Percentiles rank a stretch among this genome's conserved stretches.
Conservation (phyloP, 2,888 invertebrate genomes). For the Pachycephus smyrnensis region DNA sequence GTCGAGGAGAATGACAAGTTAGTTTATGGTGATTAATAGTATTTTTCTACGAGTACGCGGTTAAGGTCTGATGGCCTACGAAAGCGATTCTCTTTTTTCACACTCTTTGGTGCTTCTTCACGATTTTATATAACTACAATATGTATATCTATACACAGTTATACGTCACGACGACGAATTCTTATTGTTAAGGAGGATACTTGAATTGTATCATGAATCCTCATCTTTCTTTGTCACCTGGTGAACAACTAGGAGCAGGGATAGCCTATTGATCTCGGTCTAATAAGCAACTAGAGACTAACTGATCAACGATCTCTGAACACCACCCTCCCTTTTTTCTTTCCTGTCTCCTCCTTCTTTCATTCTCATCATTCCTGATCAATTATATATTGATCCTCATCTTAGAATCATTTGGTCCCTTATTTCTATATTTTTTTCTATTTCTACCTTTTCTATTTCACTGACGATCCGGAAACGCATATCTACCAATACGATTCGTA, state of each 20-base stretch:
- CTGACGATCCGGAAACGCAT: background rate
- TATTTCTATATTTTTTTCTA: background rate
- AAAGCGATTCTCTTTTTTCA: constrained; percentile 9
- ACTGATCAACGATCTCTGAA: background rate
- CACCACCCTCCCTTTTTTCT: background rate
- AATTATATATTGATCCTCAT: background rate
- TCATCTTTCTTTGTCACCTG: background rate
- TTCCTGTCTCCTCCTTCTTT: background rate
- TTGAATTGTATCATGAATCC: background rate
- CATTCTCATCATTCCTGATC: background rate
- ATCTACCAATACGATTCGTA: background rate
- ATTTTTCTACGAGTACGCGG: constrained; percentile 47
- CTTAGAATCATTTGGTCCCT: background rate
- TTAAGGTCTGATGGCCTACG: background rate
- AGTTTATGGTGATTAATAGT: constrained; percentile 36
- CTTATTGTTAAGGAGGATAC: background rate
- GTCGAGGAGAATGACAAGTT: background rate
- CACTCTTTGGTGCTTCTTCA: constrained; percentile 46
- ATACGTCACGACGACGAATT: background rate
- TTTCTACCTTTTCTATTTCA: background rate
- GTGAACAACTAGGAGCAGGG: background rate
- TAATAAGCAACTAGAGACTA: background rate
- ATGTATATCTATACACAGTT: background rate
- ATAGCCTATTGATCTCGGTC: background rate
- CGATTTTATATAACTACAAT: constrained; percentile 40